Base-by-base conservation (phyloP, 1,140 invertebrate species). In the Trichogramma pretiosum region DNA sequence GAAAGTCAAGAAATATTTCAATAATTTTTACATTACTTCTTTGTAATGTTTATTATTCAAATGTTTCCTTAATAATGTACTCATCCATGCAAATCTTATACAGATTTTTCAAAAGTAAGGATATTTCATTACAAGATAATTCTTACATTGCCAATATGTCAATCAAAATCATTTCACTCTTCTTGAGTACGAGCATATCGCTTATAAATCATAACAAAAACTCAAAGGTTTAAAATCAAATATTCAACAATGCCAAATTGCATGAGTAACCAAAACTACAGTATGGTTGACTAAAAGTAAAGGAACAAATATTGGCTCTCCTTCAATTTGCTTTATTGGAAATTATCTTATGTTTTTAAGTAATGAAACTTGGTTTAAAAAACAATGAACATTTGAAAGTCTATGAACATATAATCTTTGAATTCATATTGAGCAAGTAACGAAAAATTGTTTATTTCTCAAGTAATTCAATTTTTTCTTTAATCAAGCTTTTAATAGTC, bases 201-300 rank as follows among this genome's bases (percentile, higher is more conserved):
- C 3, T 48, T 46, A n/a, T n/a, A n/a, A n/a, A n/a, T n/a, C n/a
- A n/a, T 23, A 46, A 50, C 48, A 50, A 19, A 50, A n/a, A 40
- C 36, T 51, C 42, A 42, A 23, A 28, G n/a, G n/a, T n/a, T n/a
- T n/a, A 36, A 46, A 51, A 51, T 33, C 42, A 46, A 51, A 46
- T 37, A 33, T 51, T 51, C 43, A 51, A 51, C 49, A 46, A 46
- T 42, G 28, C 21, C 49, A 51, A 46, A 46, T 47, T n/a, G 43
- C 37, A 37, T 46, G 19, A 42, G 39, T 38, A 47, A 51, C 46
- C 49, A 46, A 37, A 51, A 46, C 37, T 51, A 46, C 26, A 42
- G 42, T 46, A 26, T 34, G 8, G 13, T 19, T 35, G 34, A 51
- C 44, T 51, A 51, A 19, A 43, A 43, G 36, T 51, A 46, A 46